Evolutionary conservation across 2,888 invertebrate genomes (phyloP).

Genomic region (Willowsia nigromaculata): DNA sequence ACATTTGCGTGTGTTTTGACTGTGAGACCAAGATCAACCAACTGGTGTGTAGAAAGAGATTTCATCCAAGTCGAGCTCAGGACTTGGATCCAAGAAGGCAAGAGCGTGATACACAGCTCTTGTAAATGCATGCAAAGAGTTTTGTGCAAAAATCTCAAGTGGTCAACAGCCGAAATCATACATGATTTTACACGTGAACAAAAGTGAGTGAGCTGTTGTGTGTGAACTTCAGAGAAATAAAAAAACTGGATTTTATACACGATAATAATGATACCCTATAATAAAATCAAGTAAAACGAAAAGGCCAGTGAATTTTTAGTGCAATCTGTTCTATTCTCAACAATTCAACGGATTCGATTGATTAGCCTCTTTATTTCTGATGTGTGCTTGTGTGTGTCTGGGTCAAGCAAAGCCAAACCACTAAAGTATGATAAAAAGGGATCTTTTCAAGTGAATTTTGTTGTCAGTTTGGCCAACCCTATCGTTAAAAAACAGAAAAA

Average conservation of each 20-base stretch:
- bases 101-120: background rate
- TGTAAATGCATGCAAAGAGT: background rate
- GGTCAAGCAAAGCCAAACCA: background rate
- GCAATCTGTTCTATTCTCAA: background rate
- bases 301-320: background rate
- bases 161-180: background rate
- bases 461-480: no score
- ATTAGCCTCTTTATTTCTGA: background rate
- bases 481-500: no score
- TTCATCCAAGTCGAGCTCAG: background rate
- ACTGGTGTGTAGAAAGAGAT: background rate
- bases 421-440: no score
- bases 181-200: background rate
- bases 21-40: background rate
- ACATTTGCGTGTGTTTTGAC: background rate
- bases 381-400: background rate
- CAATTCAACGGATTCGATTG: background rate
- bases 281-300: background rate
- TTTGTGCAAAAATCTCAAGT: background rate
- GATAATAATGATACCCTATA: background rate
- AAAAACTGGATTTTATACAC: slow-evolving; percentile 59
- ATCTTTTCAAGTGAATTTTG: no score
- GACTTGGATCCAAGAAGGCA: background rate
- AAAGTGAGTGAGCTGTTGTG: background rate
- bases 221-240: background rate